Evolutionary conservation across 2,113 vertebrate genomes (phyloP).

Genomic region (Grammomys surdaster): DNA sequence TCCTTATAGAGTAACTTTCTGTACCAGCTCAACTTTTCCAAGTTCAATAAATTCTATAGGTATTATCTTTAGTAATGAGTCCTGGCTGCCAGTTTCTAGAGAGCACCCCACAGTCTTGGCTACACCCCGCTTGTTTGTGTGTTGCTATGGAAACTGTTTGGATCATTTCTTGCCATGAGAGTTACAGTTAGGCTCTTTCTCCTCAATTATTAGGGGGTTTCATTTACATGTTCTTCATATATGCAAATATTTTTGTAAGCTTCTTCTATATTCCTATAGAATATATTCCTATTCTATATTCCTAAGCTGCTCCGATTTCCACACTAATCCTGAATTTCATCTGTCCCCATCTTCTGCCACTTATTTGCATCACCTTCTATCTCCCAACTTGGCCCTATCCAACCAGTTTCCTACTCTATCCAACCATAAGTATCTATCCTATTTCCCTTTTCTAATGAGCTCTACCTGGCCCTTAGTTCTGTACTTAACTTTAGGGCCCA

Average conservation of each 20-base stretch:
- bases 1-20: background rate
- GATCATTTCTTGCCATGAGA: background rate
- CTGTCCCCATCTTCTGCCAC: background rate
- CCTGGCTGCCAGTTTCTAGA: background rate
- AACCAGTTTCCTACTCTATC: background rate
- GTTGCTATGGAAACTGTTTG: background rate
- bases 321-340: background rate
- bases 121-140: background rate
- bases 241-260: background rate
- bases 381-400: background rate
- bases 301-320: background rate
- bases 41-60: background rate
- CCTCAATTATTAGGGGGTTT: background rate
- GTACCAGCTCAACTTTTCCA: background rate
- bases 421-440: background rate
- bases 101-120: background rate
- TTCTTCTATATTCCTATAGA: background rate
- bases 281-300: no score
- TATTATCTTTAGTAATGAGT: background rate
- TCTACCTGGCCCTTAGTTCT: background rate
- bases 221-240: background rate
- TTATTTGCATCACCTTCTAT: background rate
- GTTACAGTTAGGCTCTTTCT: background rate
- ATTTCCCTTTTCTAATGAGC: background rate
- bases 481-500: no score